phyloP scores from a whole-genome alignment of 2,797 vertebrate species.

The Erethizon dorsatum region DNA sequence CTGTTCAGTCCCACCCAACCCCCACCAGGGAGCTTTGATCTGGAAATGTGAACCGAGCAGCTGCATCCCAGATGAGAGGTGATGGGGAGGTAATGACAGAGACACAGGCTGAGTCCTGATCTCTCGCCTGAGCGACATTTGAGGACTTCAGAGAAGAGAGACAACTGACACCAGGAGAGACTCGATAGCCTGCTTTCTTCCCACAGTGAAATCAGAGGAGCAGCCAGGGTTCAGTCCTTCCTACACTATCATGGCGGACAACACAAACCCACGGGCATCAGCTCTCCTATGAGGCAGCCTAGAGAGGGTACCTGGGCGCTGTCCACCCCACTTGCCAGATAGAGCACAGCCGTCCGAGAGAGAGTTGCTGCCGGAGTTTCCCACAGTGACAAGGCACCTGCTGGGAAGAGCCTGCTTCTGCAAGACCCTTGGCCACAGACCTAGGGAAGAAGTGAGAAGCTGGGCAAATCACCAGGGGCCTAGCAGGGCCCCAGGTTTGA shows the following conservation, averaged over 20 bases:
- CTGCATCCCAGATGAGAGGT: background rate
- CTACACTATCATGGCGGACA: too few species aligned
- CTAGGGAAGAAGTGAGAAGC: background rate
- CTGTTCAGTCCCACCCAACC: background rate
- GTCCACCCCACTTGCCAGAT: background rate
- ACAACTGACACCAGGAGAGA: background rate
- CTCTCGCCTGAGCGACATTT: background rate
- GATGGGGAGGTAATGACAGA: background rate
- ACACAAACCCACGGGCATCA: accelerated
- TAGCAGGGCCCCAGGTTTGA: background rate
- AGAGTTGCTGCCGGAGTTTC: background rate
- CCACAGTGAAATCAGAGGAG: background rate
- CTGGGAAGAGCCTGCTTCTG: background rate
- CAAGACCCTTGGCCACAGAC: background rate
- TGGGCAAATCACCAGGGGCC: background rate
- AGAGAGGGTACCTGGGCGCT: accelerated
- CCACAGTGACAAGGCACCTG: background rate
- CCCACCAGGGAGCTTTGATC: background rate
- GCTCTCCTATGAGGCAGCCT: background rate
- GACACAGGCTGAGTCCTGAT: background rate
- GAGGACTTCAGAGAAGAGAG: conserved; percentile 36
- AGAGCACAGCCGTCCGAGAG: background rate
- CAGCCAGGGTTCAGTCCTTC: background rate
- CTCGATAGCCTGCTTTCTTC: background rate
- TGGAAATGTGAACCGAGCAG: background rate